Conservation (phyloP, 2,888 invertebrate genomes). For the Timandra comae region DNA sequence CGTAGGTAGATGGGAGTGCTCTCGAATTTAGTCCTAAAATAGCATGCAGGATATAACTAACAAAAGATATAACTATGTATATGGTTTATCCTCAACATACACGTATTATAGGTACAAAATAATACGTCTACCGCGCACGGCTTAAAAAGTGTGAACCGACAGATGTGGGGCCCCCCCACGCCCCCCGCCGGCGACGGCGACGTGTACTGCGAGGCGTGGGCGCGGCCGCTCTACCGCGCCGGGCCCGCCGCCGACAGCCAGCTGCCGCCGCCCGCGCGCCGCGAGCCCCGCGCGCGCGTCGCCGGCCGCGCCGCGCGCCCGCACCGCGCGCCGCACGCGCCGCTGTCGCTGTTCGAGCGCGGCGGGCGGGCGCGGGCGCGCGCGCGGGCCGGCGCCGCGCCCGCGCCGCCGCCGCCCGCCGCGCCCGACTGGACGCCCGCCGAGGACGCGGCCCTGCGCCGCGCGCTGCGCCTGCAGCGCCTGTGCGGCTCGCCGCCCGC, state of each 20-base stretch:
- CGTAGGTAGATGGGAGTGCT: too few relatives aligned
- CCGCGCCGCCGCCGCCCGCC: slow-evolving; percentile 81
- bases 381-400: slow-evolving; percentile 77
- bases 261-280: slow-evolving; percentile 79
- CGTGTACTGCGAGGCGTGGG: slow-evolving; percentile 90
- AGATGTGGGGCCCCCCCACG: slow-evolving; percentile 99
- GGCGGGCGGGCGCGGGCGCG: slow-evolving; percentile 56
- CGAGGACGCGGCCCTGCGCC: slow-evolving; percentile 92
- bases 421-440: slow-evolving; percentile 93
- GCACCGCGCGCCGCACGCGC: slow-evolving; percentile 74
- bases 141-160: too few relatives aligned
- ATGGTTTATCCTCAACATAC: too few relatives aligned
- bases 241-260: slow-evolving; percentile 84
- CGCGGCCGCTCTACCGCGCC: slow-evolving; percentile 90
- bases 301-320: slow-evolving; percentile 86
- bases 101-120: too few relatives aligned
- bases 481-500: slow-evolving; percentile 80
- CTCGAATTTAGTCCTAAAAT: too few relatives aligned
- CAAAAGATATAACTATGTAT: too few relatives aligned
- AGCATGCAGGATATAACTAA: too few relatives aligned
- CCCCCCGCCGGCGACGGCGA: slow-evolving; percentile 96
- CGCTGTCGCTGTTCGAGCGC: slow-evolving; percentile 85
- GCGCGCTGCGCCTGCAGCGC: slow-evolving; percentile 84
- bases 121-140: too few relatives aligned
- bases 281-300: slow-evolving; percentile 81